A percentile compares a stretch with the other conserved stretches of the same genome.
Conservation (phyloP, 1,140 invertebrate species). For the Micrasema longulum region DNA sequence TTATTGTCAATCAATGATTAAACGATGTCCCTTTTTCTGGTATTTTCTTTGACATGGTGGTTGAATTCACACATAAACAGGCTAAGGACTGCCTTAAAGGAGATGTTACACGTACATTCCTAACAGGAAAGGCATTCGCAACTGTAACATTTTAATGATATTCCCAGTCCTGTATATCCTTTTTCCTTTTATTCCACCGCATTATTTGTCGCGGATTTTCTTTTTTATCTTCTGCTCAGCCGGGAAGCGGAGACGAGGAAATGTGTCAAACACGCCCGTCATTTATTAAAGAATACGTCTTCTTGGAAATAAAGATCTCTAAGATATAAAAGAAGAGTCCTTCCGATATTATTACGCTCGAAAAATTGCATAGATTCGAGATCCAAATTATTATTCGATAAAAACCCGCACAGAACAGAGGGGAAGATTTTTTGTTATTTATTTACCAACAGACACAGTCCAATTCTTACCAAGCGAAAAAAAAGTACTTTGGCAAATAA, state of each 20-base stretch:
- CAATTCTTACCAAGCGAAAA: too few species aligned
- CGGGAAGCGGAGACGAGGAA: slow-evolving; percentile 10
- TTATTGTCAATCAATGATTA: too few species aligned
- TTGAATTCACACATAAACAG: slow-evolving; percentile 25
- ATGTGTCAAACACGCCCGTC: slow-evolving; percentile 21
- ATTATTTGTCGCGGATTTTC: slow-evolving; percentile 35
- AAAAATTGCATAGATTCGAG: too few species aligned
- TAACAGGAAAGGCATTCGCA: slow-evolving; percentile 36
- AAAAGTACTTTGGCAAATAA: too few species aligned
- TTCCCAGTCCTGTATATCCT: slow-evolving; percentile 23
- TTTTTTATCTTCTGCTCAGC: slow-evolving; percentile 29
- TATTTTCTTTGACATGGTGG: slow-evolving; percentile 25
- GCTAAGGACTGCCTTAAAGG: slow-evolving; percentile 2
- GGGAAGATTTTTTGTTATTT: too few species aligned
- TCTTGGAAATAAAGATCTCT: slow-evolving; percentile 7
- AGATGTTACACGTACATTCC: slow-evolving; percentile 30
- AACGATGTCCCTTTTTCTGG: too few species aligned
- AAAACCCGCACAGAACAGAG: too few species aligned
- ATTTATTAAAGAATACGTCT: slow-evolving; percentile 5
- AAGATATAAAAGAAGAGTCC: too few species aligned
- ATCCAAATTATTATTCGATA: too few species aligned
- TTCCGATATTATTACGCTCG: too few species aligned
- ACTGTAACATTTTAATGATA: slow-evolving; percentile 47
- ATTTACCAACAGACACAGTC: too few species aligned
- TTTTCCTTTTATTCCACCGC: slow-evolving; percentile 15